phyloP scores from a whole-genome alignment of 2,113 vertebrate genomes.

The Phyllopteryx taeniolatus region DNA sequence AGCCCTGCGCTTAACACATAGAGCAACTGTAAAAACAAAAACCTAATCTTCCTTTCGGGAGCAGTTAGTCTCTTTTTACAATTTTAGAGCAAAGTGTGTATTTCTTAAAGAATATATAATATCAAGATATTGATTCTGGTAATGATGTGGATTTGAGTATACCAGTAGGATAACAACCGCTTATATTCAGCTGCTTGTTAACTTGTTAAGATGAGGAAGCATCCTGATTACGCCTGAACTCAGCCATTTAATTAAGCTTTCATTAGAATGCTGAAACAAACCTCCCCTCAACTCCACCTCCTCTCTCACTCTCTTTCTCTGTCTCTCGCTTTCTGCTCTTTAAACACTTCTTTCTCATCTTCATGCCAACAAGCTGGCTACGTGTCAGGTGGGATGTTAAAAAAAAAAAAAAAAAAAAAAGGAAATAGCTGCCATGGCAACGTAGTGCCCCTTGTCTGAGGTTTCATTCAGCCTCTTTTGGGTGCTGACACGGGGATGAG shows the following conservation, averaged over 20 bases:
- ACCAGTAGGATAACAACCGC: neutral
- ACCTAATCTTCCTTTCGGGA: too few species aligned
- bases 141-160: neutral
- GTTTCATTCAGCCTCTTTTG: neutral
- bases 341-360: too few species aligned
- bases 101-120: neutral
- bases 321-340: neutral
- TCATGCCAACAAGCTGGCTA: too few species aligned
- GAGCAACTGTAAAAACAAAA: too few species aligned
- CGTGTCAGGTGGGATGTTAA: neutral
- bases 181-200: neutral
- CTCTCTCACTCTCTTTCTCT: neutral
- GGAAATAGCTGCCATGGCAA: slow-evolving; percentile 57
- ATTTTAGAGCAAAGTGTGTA: neutral
- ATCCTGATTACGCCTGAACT: slow-evolving; percentile 29
- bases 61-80: too few species aligned
- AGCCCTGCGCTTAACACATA: too few species aligned
- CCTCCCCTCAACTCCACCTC: slow-evolving; percentile 17
- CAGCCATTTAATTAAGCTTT: slow-evolving; percentile 24
- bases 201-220: neutral
- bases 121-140: neutral
- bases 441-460: slow-evolving; percentile 3
- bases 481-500: neutral
- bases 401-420: slow-evolving; percentile 7
- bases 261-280: slow-evolving; percentile 40